Evolutionary conservation across 2,113 vertebrate species (phyloP), one percentile per base, ranked within the genome.

Genomic region (Phalacrocorax brasilianus): DNA sequence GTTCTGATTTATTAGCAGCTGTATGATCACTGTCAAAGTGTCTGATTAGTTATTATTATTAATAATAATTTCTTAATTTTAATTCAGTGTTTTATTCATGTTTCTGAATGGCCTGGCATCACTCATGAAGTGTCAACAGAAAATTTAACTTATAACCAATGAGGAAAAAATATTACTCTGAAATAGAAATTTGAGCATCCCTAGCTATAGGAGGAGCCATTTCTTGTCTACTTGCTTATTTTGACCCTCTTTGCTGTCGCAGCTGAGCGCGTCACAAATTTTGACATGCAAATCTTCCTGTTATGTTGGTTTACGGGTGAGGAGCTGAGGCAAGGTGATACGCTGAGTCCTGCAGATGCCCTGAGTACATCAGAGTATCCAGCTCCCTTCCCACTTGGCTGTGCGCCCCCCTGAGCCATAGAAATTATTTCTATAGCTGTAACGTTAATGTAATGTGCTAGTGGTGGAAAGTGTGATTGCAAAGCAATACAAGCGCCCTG

Each of bases 341-440:
- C 0, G 0, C 20, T 0, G 0, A 78, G 44, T 50, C 32, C 7
- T 28, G 28, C 9, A 15, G 53, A 23, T 89, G 33, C 35, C 38
- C n/a, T 73, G 65, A 53, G 38, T 42, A 47, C 21, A 12, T 35
- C 40, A 67, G 40, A 42, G 28, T 15, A 66, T 61, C 61, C 23
- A 12, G 7, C 42, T 92, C 52, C 56, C 18, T 65, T 76, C 28
- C 49, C 40, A 38, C 50, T 85, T 62, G 58, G 16, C 56, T 70
- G 9, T 70, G 77, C 28, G 21, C 19, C 22, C 22, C 49, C 26
- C 59, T 11, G n/a, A 55, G n/a, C 58, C 14, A 4, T 4, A 12
- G 71, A 81, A 90, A 71, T 83, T 8, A 22, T 35, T 50, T 52
- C 58, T 65, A 2, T 77, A 44, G 24, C 12, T 62, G 32, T 55